These are phyloP conservation scores for Hozukius guyotensis DNA, from an alignment of 2,797 vertebrate species.

Conservation along the genomic window DNA sequence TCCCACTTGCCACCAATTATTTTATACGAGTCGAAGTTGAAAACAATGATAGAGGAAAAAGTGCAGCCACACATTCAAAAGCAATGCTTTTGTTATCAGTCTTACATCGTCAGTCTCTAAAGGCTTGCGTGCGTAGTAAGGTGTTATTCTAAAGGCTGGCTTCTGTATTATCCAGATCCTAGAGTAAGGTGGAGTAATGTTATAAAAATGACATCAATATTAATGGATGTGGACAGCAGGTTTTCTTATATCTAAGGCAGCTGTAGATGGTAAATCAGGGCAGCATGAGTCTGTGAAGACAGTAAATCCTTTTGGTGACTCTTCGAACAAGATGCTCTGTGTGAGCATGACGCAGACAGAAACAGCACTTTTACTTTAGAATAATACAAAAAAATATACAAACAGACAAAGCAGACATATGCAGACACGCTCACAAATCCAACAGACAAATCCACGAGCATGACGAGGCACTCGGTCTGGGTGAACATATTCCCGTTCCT, in stretches of 20 bases:
- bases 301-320: not conserved
- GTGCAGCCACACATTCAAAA: not conserved
- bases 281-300: constrained; percentile 4
- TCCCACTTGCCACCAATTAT: not conserved
- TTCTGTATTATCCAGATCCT: constrained; percentile 18
- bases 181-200: constrained; percentile 30
- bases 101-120: not conserved
- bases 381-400: not conserved
- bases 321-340: not conserved
- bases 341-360: not conserved
- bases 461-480: constrained; percentile 45
- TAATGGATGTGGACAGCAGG: constrained; percentile 27
- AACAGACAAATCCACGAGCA: constrained; percentile 45
- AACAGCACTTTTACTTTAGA: not conserved
- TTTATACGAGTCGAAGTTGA: not conserved
- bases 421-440: constrained; percentile 16
- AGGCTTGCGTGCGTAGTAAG: not conserved
- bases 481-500: constrained; percentile 45
- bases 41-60: not conserved
- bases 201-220: constrained; percentile 47
- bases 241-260: constrained; percentile 29
- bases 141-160: not conserved
- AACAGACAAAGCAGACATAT: not conserved
- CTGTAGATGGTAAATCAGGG: constrained; percentile 8
- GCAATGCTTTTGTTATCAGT: not conserved